phyloP scores from a whole-genome alignment of 2,113 vertebrate genomes.

The Barnardius zonarius region DNA sequence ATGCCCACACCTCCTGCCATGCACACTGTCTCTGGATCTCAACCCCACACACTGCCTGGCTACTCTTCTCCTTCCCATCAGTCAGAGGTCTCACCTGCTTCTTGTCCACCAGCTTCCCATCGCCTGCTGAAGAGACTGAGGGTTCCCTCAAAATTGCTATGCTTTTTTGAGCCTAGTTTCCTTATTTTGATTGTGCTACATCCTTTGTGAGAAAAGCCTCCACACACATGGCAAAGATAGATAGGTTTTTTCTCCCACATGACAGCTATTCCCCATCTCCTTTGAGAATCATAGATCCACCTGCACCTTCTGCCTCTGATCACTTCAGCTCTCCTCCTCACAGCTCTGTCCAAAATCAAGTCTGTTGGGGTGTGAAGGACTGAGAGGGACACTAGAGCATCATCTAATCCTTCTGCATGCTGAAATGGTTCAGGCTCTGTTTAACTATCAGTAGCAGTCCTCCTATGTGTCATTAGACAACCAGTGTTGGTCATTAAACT shows the following conservation, averaged over 20 bases:
- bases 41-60: not conserved
- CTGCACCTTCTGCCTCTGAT: not conserved
- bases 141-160: not conserved
- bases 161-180: not conserved
- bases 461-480: not conserved
- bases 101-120: not conserved
- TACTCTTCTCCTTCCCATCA: not conserved
- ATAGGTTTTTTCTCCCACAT: not conserved
- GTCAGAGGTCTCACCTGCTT: not conserved
- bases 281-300: not conserved
- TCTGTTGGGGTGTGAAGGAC: accelerated
- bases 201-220: not conserved
- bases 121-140: not conserved
- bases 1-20: not conserved
- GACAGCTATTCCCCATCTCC: not conserved
- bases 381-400: accelerated
- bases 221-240: not conserved
- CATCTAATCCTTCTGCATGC: not conserved
- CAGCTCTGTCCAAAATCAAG: not conserved
- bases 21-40: not conserved
- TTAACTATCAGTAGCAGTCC: not conserved
- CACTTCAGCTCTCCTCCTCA: not conserved
- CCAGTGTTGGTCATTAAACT: not conserved
- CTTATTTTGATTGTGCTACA: not conserved
- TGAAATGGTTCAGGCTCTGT: not conserved